These are phyloP conservation scores for Gadus chalcogrammus DNA, from an alignment of 2,113 vertebrate genomes.

Conservation along the genomic window DNA sequence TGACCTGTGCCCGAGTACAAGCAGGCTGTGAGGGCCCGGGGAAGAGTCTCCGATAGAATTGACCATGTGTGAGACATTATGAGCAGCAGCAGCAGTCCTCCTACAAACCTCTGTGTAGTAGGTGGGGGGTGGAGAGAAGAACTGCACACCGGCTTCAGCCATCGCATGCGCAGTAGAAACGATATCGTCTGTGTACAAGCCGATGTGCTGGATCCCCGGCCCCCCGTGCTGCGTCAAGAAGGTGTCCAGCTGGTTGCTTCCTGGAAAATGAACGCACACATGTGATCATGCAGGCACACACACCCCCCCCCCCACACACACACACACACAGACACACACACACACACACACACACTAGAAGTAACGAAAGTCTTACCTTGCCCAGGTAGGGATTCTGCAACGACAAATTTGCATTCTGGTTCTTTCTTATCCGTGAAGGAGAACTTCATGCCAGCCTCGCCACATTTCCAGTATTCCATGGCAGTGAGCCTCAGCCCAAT, in stretches of 20 bases:
- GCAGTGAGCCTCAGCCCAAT: slow-evolving; percentile 84
- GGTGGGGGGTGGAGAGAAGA: slow-evolving; percentile 78
- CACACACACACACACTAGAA: too few relatives aligned
- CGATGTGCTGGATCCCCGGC: slow-evolving; percentile 88
- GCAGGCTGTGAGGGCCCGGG: too few relatives aligned
- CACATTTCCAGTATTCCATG: slow-evolving; percentile 76
- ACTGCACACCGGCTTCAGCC: slow-evolving; percentile 68
- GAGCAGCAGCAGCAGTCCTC: too few relatives aligned
- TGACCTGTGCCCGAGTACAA: slow-evolving; percentile 58
- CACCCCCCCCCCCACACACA: too few relatives aligned
- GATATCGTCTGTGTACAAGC: slow-evolving; percentile 80
- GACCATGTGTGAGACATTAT: too few relatives aligned
- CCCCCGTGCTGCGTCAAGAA: slow-evolving; percentile 82
- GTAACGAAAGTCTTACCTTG: slow-evolving; percentile 35
- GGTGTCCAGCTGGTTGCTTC: slow-evolving; percentile 83
- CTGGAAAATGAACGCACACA: slow-evolving; percentile 37
- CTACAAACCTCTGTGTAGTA: slow-evolving; percentile 81
- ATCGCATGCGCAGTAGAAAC: slow-evolving; percentile 65
- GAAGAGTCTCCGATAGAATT: too few relatives aligned
- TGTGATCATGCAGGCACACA: too few relatives aligned
- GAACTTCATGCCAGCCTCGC: slow-evolving; percentile 56
- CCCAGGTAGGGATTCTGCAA: slow-evolving; percentile 81
- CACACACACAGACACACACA: neutral
- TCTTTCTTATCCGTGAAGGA: slow-evolving; percentile 48
- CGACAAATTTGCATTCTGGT: slow-evolving; percentile 81